Base-by-base conservation (phyloP, 2,113 vertebrate genomes). In the Elaphurus davidianus region DNA sequence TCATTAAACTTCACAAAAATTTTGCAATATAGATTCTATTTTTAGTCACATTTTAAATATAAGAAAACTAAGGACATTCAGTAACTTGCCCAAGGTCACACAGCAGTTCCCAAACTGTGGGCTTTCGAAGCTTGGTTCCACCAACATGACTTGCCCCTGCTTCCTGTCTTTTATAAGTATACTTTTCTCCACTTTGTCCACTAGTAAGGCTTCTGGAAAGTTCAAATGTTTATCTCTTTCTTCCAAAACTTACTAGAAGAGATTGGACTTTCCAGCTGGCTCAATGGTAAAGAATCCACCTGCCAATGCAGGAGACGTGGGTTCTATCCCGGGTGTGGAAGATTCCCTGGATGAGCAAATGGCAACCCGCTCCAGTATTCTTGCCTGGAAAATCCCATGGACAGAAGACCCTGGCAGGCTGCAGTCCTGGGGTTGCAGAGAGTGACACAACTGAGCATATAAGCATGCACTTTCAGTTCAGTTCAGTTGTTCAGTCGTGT, bases 191-290 rank as follows among this genome's bases (percentile, higher is more conserved):
- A n/a, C 7, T 45, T 3, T 43, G 30, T 50, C 78, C 62, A 45
- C 36, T 95, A 60, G 47, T 14, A 2, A 19, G 84, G 23, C 28
- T 83, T 83, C 33, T 57, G 45, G 36, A 76, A 97, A 83, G 43
- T 55, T 95, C 28, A 71, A 57, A 7, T 17, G 4, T 21, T 47
- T 33, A 28, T 27, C 36, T 33, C 23, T 78, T 92, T 71, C 28
- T 94, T 87, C 27, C 52, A 67, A 33, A 94, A 74, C 40, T 60
- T 84, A 54, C 50, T 71, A 17, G 27, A 28, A 74, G 30, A 96
- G 76, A 88, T 76, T 17, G 82, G 55, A 59, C 23, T 43, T 43
- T 27, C 12, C 71, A 76, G 40, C 11, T 76, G 71, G 23, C 40
- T 43, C 40, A 43, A 13, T 27, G 71, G 40, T 76, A 76, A 43